Percentiles rank a stretch among this genome's conserved stretches.
Evolutionary conservation across 2,113 vertebrate species (phyloP).

Genomic region (Irena cyanogastra): DNA sequence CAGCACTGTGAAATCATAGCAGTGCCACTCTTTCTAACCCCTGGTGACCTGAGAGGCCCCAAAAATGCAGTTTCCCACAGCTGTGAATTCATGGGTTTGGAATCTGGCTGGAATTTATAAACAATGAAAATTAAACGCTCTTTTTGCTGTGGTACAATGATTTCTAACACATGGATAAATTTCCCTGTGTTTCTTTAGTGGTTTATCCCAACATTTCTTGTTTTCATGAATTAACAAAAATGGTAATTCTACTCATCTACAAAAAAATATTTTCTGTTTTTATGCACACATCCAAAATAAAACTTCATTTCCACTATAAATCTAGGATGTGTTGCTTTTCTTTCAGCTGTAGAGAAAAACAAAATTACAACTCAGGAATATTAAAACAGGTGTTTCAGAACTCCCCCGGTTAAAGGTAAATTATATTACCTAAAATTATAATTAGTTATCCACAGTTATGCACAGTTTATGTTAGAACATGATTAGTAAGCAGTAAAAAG

Average conservation of each 20-base stretch:
- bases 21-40: not conserved
- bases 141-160: not conserved
- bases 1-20: not conserved
- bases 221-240: not conserved
- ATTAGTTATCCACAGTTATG: not conserved
- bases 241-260: not conserved
- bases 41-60: not conserved
- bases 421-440: not conserved
- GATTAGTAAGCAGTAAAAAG: not conserved
- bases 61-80: not conserved
- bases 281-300: not conserved
- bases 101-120: not conserved
- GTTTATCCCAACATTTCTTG: not conserved
- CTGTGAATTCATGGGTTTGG: not conserved
- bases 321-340: not conserved
- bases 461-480: not conserved
- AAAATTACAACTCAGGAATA: not conserved
- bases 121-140: not conserved
- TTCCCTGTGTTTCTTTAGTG: not conserved
- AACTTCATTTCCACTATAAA: not conserved
- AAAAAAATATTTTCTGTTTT: not conserved
- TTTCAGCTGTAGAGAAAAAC: not conserved
- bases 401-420: not conserved
- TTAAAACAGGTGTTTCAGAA: not conserved
- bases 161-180: not conserved